Conservation (phyloP, 2,113 vertebrate genomes). For the mouse (Mus musculus) region GRCm39 chr2:104311001-104311500, state of each 20-base stretch:
- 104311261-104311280: not conserved
- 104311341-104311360: not conserved
- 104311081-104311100: constrained; percentile 28
- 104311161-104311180: not conserved
- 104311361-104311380: not conserved
- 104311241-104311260: not conserved
- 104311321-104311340: not conserved
- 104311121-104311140: constrained; percentile 34
- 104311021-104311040: not conserved
- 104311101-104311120: not conserved
- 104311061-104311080: not conserved
- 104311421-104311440: not conserved
- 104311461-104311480: too few species aligned
- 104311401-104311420: not conserved
- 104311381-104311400: not conserved
- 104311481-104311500: not conserved
- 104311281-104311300: not conserved
- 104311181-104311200: constrained; percentile 13
- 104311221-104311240: not conserved
- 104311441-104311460: not conserved
- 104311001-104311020: not conserved
- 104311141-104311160: not conserved
- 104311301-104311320: not conserved
- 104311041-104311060: not conserved
- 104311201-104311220: not conserved